A percentile compares a stretch with the other conserved stretches of the same genome.
These are phyloP conservation scores for Spisula subtruncata DNA, from an alignment of 2,888 invertebrate genomes.

Conservation along the genomic window DNA sequence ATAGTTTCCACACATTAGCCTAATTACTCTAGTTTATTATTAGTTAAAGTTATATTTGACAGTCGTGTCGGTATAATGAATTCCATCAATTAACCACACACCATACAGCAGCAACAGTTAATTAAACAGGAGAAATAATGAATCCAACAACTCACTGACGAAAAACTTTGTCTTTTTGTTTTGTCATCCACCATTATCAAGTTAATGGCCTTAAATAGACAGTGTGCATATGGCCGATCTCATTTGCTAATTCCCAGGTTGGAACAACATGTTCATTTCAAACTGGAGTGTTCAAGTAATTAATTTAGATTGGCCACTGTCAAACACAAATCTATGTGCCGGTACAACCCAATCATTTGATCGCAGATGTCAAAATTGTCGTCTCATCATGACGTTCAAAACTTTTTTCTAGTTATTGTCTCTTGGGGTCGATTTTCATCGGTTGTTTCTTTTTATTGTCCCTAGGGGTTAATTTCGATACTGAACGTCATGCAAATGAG, in stretches of 20 bases:
- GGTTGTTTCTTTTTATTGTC: conserved; percentile 32
- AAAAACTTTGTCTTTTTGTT: conserved; percentile 27
- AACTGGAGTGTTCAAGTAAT: conserved; percentile 41
- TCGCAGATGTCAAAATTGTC: conserved; percentile 58
- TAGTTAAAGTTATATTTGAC: conserved; percentile 23
- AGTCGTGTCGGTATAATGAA: neutral
- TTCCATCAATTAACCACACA: conserved; percentile 8
- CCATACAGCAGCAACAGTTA: conserved; percentile 22
- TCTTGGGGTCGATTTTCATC: conserved; percentile 34
- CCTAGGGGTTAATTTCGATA: conserved; percentile 38
- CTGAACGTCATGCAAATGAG: conserved; percentile 34
- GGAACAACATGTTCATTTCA: conserved; percentile 19
- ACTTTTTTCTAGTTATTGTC: conserved; percentile 25
- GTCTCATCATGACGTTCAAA: conserved; percentile 18
- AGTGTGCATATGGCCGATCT: conserved; percentile 25
- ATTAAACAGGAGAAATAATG: conserved; percentile 25
- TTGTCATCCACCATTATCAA: neutral
- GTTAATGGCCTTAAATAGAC: conserved; percentile 28
- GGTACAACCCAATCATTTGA: conserved; percentile 24
- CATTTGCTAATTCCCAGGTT: conserved; percentile 24
- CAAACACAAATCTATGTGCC: conserved; percentile 45
- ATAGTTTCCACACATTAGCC: conserved; percentile 18
- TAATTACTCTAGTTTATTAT: conserved; percentile 29
- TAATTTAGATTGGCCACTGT: conserved; percentile 60
- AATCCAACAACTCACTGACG: neutral